Evolutionary conservation across 64 coral and sea anemone species (phyloP).

Genomic region (Acropora yongei): DNA sequence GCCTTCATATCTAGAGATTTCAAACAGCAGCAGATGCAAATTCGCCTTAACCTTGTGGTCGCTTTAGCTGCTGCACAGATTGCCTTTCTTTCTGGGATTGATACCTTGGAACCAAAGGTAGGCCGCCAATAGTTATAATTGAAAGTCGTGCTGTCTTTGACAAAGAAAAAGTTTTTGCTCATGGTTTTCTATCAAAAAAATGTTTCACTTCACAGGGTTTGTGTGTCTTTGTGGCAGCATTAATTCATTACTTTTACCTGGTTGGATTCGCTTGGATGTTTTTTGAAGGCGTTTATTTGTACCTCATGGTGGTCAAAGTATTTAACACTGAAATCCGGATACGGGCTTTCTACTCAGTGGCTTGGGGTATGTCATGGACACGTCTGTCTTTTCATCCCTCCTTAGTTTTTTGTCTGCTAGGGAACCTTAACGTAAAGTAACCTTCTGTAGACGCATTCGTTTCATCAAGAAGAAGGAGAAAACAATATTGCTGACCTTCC

Average conservation of each 20-base stretch:
- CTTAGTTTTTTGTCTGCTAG: no score
- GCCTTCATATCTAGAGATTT: conserved; percentile 28
- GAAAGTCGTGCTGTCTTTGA: no score
- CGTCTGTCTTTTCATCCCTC: no score
- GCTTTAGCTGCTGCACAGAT: conserved; percentile 57
- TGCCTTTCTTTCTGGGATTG: conserved; percentile 50
- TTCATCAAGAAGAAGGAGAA: no score
- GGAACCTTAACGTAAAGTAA: no score
- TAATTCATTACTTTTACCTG: conserved; percentile 85
- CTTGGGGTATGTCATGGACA: conserved; percentile 57
- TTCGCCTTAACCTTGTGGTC: conserved; percentile 54
- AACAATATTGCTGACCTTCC: no score
- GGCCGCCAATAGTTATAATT: no score
- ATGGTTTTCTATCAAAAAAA: neutral
- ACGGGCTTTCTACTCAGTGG: conserved; percentile 63
- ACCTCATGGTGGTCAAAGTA: conserved; percentile 83
- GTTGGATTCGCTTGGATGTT: conserved; percentile 89
- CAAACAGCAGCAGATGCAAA: conserved; percentile 60
- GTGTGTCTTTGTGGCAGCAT: conserved; percentile 68
- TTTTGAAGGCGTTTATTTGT: conserved; percentile 79
- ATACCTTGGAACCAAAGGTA: conserved; percentile 25
- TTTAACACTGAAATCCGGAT: conserved; percentile 78
- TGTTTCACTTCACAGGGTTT: conserved; percentile 18
- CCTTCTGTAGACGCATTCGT: no score
- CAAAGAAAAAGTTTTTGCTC: no score